Base-by-base conservation (phyloP, 2,797 vertebrate genomes). In the Sebastes hubbsi region DNA sequence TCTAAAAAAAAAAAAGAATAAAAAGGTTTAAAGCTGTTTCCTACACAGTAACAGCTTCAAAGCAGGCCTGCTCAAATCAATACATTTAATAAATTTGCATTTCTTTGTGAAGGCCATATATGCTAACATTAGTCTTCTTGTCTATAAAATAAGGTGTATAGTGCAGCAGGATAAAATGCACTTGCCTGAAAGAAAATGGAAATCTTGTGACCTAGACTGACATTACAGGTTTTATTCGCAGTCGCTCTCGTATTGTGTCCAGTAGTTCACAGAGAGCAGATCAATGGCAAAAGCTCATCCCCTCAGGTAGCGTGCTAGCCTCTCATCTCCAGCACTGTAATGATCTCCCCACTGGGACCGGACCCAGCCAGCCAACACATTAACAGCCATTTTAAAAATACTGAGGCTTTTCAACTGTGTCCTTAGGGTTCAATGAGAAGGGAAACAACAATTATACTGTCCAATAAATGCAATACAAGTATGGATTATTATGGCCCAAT, bases 301-400 rank as follows among this genome's bases (percentile, higher is more conserved):
- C 89, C 87, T 87, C 81, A 89, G 85, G 92, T 92, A 85, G 88
- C 30, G 2, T 70, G 78, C 89, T 71, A 69, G 81, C 76, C 83
- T 91, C 91, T 94, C 87, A 85, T 92, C 91, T 92, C 78, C 65
- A 74, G 76, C 82, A 54, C 85, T 82, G 78, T 88, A 94, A 92
- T 89, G 81, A 90, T 84, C 87, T 83, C 78, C 88, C 93, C 88
- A 86, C 78, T 90, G 92, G 89, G 90, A 93, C 81, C 16, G 74
- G 77, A 87, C 75, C 16, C 72, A 86, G 87, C 65, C 85, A 89
- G 85, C 82, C 59, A 91, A 86, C 87, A 91, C 91, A 94, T 94
- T 89, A 94, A 90, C 88, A 88, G 84, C 79, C 90, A 87, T 89
- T 89, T 92, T 66, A 20, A 86, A 81, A 81, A 87, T 74, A 81